Evolutionary conservation across 2,113 vertebrate species (phyloP).

Genomic region (Rhynchomys soricoides): DNA sequence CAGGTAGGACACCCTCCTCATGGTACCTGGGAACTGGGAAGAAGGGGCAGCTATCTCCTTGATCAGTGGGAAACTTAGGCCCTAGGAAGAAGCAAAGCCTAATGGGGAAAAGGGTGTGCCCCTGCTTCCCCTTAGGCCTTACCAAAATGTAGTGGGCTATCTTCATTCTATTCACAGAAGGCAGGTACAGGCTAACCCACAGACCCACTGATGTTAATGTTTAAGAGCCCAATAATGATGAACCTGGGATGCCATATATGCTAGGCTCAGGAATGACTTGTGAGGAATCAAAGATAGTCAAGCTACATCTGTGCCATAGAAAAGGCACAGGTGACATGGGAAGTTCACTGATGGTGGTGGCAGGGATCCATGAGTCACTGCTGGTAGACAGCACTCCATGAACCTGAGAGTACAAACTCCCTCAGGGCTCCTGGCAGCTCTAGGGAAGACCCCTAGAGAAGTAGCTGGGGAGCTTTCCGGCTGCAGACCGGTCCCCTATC

Average conservation of each 20-base stretch:
- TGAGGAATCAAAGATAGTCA: neutral
- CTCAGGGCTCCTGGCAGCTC: neutral
- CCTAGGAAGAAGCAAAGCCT: neutral
- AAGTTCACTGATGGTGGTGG: neutral
- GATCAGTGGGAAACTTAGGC: fast-evolving
- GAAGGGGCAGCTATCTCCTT: neutral
- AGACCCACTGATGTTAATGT: neutral
- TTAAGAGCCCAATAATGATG: neutral
- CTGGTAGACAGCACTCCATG: neutral
- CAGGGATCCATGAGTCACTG: neutral
- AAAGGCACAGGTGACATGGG: fast-evolving
- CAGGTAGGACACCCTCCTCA: slow-evolving; percentile 87
- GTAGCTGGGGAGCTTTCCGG: neutral
- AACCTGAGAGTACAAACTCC: fast-evolving
- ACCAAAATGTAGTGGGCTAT: neutral
- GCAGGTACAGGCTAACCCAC: neutral
- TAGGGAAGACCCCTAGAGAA: fast-evolving
- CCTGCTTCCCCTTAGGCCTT: neutral
- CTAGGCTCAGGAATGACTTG: neutral
- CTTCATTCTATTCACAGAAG: neutral
- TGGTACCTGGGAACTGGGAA: fast-evolving
- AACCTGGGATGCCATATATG: neutral
- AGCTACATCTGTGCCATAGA: neutral
- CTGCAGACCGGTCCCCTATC: neutral
- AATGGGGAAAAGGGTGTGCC: fast-evolving